Evolutionary conservation across 2,113 vertebrate genomes (phyloP).

Genomic region (Leucoraja erinaceus): DNA sequence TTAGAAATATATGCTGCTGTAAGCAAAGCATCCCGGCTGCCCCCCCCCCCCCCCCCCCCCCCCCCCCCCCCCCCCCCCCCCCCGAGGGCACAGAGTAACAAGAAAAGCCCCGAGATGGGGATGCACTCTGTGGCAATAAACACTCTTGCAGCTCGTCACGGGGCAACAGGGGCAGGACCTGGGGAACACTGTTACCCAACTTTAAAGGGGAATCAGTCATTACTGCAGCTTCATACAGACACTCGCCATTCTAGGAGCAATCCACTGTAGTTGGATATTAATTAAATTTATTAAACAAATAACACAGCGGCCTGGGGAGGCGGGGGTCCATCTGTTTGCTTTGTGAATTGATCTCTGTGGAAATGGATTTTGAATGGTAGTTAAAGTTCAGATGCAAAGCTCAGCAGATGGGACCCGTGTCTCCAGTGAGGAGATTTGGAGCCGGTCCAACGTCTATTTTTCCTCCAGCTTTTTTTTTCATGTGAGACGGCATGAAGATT

Average conservation of each 20-base stretch:
- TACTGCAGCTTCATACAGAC: slow-evolving; percentile 52
- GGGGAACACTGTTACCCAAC: slow-evolving; percentile 56
- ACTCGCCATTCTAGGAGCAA: slow-evolving; percentile 63
- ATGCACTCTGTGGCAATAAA: slow-evolving; percentile 49
- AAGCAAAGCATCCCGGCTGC: too few species aligned
- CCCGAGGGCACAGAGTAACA: not conserved
- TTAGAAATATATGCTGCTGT: not conserved
- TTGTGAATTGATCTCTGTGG: slow-evolving; percentile 67
- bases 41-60: too few species aligned
- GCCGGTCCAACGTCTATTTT: slow-evolving; percentile 68
- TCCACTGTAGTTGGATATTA: slow-evolving; percentile 74
- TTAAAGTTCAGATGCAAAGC: slow-evolving; percentile 68
- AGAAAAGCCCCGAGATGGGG: not conserved
- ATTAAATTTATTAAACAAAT: slow-evolving; percentile 90
- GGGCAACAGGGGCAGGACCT: slow-evolving; percentile 53
- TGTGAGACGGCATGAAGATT: slow-evolving; percentile 41
- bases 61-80: too few species aligned
- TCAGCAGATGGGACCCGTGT: slow-evolving; percentile 76
- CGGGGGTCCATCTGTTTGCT: slow-evolving; percentile 75
- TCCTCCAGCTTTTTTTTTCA: slow-evolving; percentile 58
- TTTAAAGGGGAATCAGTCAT: slow-evolving; percentile 68
- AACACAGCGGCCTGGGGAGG: slow-evolving; percentile 66
- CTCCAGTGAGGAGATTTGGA: slow-evolving; percentile 75
- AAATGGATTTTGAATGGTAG: slow-evolving; percentile 68
- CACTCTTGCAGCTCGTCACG: slow-evolving; percentile 47